Evolutionary conservation across 2,113 vertebrate genomes (phyloP).

Genomic region (Oplegnathus fasciatus): DNA sequence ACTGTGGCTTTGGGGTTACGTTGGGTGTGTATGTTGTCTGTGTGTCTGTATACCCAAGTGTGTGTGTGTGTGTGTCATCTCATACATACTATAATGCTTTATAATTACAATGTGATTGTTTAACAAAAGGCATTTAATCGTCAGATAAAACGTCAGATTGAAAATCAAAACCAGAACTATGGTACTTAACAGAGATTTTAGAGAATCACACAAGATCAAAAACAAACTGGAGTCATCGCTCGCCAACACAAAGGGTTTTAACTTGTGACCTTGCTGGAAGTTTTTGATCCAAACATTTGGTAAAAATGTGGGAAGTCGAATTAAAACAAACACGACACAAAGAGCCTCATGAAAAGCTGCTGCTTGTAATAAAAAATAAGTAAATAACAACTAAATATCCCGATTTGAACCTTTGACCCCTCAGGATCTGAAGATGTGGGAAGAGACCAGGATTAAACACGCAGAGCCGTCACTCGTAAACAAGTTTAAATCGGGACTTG

Average conservation of each 20-base stretch:
- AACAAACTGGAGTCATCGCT: constrained; percentile 15
- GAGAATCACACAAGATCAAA: constrained; percentile 34
- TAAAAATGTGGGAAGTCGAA: constrained; percentile 48
- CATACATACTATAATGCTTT: not conserved
- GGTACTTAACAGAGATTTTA: not conserved
- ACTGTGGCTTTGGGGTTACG: constrained; percentile 18
- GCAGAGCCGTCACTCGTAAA: constrained; percentile 38
- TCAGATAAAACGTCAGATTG: constrained; percentile 5
- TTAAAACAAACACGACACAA: constrained; percentile 53
- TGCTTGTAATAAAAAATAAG: constrained; percentile 8
- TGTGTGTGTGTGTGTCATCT: not conserved
- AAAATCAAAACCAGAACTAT: constrained; percentile 41
- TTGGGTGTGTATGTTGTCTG: not conserved
- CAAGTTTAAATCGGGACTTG: constrained; percentile 40
- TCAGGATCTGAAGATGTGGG: constrained; percentile 11
- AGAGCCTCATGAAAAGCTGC: constrained; percentile 27
- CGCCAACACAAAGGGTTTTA: constrained; percentile 31
- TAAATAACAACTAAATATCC: constrained; percentile 2
- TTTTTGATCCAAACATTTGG: constrained; percentile 61
- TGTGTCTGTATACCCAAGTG: not conserved
- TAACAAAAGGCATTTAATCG: constrained; percentile 4
- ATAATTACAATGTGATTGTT: constrained; percentile 2
- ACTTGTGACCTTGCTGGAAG: constrained; percentile 46
- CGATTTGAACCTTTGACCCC: constrained; percentile 43
- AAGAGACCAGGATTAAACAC: constrained; percentile 38